These are phyloP conservation scores for Halocynthia roretzi DNA, from an alignment of 23 tunicate genomes.

Conservation along the genomic window DNA sequence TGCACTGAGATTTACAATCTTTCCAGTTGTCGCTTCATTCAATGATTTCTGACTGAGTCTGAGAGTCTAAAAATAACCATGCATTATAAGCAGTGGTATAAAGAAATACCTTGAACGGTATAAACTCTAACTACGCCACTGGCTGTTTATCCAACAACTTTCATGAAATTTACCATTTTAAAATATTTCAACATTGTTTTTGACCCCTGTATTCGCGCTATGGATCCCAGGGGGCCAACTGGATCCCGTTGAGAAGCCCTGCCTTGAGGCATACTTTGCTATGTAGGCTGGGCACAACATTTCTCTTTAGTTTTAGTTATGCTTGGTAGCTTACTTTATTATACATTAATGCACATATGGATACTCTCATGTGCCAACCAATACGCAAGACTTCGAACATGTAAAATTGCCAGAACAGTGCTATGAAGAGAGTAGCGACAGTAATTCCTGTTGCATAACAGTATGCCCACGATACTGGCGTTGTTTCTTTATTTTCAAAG, in stretches of 20 bases:
- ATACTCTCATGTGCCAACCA: constrained; percentile 76
- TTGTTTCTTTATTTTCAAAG: constrained; percentile 17
- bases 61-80: constrained; percentile 37
- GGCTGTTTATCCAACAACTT: too few species aligned
- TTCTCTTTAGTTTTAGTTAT: too few species aligned
- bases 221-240: not conserved
- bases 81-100: not conserved
- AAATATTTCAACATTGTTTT: too few species aligned
- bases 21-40: constrained; percentile 64
- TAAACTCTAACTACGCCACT: too few species aligned
- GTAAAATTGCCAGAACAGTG: constrained; percentile 12
- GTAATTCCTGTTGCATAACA: constrained; percentile 37
- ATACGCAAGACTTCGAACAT: constrained; percentile 26
- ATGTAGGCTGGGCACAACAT: too few species aligned
- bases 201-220: too few species aligned
- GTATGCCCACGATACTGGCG: constrained; percentile 28
- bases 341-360: constrained; percentile 79
- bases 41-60: constrained; percentile 55
- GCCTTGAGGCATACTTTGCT: too few species aligned
- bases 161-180: too few species aligned
- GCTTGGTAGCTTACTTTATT: constrained; percentile 22
- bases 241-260: not conserved
- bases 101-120: too few species aligned
- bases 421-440: constrained; percentile 13
- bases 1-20: constrained; percentile 78